A percentile compares a stretch with the other conserved stretches of the same genome.
Evolutionary conservation across 2,113 vertebrate species (phyloP).

Genomic region (Cyprichromis sp.): DNA sequence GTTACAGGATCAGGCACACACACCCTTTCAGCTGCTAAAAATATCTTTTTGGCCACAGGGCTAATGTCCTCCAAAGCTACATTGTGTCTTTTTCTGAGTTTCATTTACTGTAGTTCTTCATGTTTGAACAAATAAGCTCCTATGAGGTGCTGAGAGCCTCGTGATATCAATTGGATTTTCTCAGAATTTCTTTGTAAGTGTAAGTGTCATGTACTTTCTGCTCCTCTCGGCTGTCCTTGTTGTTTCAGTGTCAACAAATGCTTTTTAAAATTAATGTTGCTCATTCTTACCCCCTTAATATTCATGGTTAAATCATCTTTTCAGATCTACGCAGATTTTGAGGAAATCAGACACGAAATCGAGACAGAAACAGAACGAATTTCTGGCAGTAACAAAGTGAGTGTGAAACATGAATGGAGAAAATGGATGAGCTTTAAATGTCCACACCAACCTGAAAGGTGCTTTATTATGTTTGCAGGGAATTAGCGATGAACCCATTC

Average conservation of each 20-base stretch:
- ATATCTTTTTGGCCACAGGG: not conserved
- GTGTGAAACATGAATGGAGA: not conserved
- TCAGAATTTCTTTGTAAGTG: not conserved
- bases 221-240: not conserved
- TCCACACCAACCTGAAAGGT: not conserved
- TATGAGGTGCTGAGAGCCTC: not conserved
- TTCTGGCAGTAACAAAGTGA: conserved; percentile 95
- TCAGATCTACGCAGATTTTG: conserved; percentile 92
- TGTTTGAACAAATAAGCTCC: not conserved
- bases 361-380: conserved; percentile 93
- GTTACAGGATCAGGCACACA: not conserved
- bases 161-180: not conserved
- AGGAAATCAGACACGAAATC: conserved; percentile 96
- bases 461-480: conserved; percentile 70
- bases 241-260: not conserved
- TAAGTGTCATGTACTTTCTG: not conserved
- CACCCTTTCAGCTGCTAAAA: not conserved
- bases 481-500: conserved; percentile 93
- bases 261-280: not conserved
- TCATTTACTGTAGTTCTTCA: not conserved
- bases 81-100: not conserved
- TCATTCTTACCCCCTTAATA: not conserved
- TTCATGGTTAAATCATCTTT: not conserved
- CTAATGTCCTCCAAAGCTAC: not conserved
- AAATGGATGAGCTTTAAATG: not conserved